Evolutionary conservation across 2,797 vertebrate species (phyloP), one percentile per base, ranked within the genome.

Genomic region (Trematomus bernacchii): DNA sequence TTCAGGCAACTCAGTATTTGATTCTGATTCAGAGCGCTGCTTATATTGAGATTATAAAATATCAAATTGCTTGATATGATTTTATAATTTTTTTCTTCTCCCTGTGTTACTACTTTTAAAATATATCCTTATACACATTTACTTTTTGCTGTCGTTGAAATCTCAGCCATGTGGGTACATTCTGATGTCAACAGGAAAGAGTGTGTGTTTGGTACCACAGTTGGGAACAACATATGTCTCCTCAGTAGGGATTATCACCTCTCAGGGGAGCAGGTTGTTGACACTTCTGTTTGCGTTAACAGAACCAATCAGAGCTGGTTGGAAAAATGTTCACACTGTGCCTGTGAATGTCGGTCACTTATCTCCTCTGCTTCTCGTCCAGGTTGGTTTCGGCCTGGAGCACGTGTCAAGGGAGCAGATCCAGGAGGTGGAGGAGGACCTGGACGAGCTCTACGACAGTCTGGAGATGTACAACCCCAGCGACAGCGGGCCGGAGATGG

Each of bases 401-500:
- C 94, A 95, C 3, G 95, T 97, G 77, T 98, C 96, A 58, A 94
- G 92, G 82, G 98, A 98, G 92, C 97, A 99, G 95, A 97, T 97
- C 77, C 97, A 97, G 86, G 97, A 98, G 83, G 97, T 97, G 65
- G 98, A 99, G 80, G 98, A 99, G 91, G 98, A 99, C 73, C 89
- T 99, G 87, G 98, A 98, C 27, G 96, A 99, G 82, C 96, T 99
- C 5, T 99, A 99, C 6, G 98, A 99, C 90, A 99, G 98, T 74
- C 92, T 99, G 87, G 98, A 99, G 90, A 97, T 99, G 94, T 99
- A 98, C 93, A 99, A 99, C 91, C 97, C 97, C 85, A 99, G 98
- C 4, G 98, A 99, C 95, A 99, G 98, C 0, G 97, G 98, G n/a
- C 98, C 98, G 0, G 98, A 99, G 87, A 97, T 99, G 85, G 98